These are phyloP conservation scores for Zaprionus bogoriensis DNA, from an alignment of 2,888 invertebrate genomes.

Conservation along the genomic window DNA sequence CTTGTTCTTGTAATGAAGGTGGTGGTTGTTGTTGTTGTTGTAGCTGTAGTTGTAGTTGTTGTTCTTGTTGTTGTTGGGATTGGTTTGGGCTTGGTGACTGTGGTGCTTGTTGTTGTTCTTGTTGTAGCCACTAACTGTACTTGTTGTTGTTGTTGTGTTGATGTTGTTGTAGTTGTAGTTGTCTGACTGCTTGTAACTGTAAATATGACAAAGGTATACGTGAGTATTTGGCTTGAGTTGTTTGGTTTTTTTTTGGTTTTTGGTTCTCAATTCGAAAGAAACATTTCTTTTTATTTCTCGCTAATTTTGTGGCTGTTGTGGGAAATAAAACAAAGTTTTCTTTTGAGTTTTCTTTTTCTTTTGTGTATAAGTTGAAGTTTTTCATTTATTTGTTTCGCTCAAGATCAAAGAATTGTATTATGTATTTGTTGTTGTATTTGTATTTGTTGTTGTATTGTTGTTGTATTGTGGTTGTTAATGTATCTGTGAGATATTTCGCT, in stretches of 20 bases:
- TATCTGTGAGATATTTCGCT: constrained; percentile 52
- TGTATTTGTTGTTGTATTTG: constrained; percentile 59
- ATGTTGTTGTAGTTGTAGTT: constrained; percentile 41
- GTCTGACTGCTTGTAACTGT: constrained; percentile 62
- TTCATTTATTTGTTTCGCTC: constrained; percentile 75
- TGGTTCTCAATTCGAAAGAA: constrained; percentile 31
- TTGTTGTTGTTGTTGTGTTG: constrained; percentile 49
- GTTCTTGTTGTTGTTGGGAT: constrained; percentile 35
- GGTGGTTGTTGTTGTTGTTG: constrained; percentile 24
- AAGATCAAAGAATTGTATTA: constrained; percentile 75
- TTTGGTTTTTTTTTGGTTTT: too few species aligned
- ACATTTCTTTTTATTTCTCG: constrained; percentile 15
- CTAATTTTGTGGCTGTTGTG: constrained; percentile 26
- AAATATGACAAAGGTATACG: constrained; percentile 72
- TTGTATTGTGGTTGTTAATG: constrained; percentile 57
- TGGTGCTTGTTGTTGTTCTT: constrained; percentile 55
- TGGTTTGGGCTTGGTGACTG: constrained; percentile 52
- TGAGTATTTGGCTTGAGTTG: constrained; percentile 56
- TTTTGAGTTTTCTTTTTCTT: constrained; percentile 60
- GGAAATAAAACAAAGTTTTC: constrained; percentile 73
- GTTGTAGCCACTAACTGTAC: constrained; percentile 69
- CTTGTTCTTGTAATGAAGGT: constrained; percentile 43
- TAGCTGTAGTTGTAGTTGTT: constrained; percentile 25
- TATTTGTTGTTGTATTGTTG: constrained; percentile 50
- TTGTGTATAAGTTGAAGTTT: constrained; percentile 76